These are phyloP conservation scores for Dicerorhinus sumatrensis DNA, from an alignment of 2,113 vertebrate species.

Conservation along the genomic window DNA sequence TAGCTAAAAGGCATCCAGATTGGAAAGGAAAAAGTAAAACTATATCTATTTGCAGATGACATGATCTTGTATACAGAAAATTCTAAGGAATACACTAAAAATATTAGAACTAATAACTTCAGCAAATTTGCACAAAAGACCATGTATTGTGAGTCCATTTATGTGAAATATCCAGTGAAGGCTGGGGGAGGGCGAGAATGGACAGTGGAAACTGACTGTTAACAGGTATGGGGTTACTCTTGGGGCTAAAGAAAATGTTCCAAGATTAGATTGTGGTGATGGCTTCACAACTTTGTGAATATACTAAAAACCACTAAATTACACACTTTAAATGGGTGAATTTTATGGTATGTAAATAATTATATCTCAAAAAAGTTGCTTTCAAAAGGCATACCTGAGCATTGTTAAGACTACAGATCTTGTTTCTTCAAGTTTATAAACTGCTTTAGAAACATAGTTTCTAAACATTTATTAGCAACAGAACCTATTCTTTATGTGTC, in stretches of 20 bases:
- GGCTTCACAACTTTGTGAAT: background rate
- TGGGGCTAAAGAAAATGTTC: background rate
- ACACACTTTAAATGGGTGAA: background rate
- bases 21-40: background rate
- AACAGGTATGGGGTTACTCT: background rate
- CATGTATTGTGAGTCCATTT: background rate
- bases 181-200: background rate
- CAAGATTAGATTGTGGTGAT: background rate
- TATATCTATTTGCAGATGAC: background rate
- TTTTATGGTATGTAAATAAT: background rate
- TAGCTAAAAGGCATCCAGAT: background rate
- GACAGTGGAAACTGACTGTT: background rate
- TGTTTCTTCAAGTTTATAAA: conserved; percentile 56
- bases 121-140: background rate
- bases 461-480: background rate
- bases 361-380: background rate
- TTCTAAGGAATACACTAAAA: background rate
- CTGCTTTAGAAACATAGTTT: conserved; percentile 4
- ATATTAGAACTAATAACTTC: background rate
- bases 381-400: conserved; percentile 31
- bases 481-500: background rate
- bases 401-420: conserved; percentile 56
- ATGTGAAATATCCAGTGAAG: background rate
- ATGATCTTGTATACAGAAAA: background rate
- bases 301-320: background rate